Conservation (phyloP, 2,797 vertebrate species). For the Avahi laniger region DNA sequence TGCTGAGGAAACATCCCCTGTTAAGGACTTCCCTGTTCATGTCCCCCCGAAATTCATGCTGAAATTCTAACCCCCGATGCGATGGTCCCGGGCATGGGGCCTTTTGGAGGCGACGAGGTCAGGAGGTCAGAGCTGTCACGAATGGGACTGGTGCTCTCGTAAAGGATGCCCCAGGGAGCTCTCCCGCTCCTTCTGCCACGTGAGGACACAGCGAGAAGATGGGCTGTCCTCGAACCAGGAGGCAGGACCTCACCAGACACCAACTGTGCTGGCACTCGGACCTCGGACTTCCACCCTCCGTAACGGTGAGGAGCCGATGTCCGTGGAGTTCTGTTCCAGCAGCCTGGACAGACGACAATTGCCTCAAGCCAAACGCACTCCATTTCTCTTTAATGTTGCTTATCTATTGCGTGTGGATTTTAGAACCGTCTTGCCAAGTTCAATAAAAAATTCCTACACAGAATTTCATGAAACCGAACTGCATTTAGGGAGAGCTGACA, state of each 20-base stretch:
- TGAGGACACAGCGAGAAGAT: not conserved
- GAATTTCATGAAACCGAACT: not conserved
- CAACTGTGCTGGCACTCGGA: not conserved
- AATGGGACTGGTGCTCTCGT: not conserved
- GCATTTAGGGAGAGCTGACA: not conserved
- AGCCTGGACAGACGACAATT: not conserved
- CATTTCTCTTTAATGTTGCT: not conserved
- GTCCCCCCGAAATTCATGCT: not conserved
- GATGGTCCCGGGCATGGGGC: not conserved
- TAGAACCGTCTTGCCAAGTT: not conserved
- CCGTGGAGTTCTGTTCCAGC: no score
- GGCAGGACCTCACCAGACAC: not conserved
- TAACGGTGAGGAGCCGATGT: not conserved
- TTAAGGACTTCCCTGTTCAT: not conserved
- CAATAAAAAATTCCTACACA: not conserved
- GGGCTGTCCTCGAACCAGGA: no score
- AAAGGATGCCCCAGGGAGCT: not conserved
- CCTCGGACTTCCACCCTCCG: no score
- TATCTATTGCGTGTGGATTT: not conserved
- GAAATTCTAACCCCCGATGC: not conserved
- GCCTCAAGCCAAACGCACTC: no score
- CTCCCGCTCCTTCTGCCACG: not conserved
- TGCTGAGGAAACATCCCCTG: not conserved
- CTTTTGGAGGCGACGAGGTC: not conserved
- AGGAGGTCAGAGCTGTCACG: not conserved